These are phyloP conservation scores for Drosophila cognata DNA, from an alignment of 2,888 invertebrate species.

Conservation along the genomic window DNA sequence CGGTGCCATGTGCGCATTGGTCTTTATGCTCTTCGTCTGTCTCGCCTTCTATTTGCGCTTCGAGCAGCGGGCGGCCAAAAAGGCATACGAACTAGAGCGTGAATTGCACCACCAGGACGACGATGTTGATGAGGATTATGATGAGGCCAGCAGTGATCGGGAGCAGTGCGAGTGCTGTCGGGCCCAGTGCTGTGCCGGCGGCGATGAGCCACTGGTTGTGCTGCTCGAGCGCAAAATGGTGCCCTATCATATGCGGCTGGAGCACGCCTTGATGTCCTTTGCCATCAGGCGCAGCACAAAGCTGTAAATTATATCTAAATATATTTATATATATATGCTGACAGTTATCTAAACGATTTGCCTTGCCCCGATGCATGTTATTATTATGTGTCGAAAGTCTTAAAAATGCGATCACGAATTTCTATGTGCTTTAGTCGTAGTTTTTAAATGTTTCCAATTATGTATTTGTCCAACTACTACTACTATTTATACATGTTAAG, in stretches of 20 bases:
- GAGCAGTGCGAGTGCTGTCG: constrained; percentile 68
- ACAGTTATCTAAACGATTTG: constrained; percentile 32
- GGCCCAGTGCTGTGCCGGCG: constrained; percentile 56
- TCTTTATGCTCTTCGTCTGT: constrained; percentile 87
- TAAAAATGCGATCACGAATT: constrained; percentile 54
- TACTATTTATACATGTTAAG: constrained; percentile 40
- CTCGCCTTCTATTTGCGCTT: constrained; percentile 87
- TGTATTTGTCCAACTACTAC: constrained; percentile 29
- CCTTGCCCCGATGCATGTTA: constrained; percentile 43
- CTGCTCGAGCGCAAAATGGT: constrained; percentile 48
- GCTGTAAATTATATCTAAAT: constrained; percentile 53
- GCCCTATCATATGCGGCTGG: constrained; percentile 70
- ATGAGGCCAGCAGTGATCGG: constrained; percentile 31
- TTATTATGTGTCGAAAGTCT: constrained; percentile 20
- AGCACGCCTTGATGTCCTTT: constrained; percentile 77
- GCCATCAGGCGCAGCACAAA: constrained; percentile 76
- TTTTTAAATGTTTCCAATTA: constrained; percentile 26
- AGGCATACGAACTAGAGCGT: constrained; percentile 67
- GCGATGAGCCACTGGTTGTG: constrained; percentile 49
- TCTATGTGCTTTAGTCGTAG: constrained; percentile 63
- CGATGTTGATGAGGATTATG: constrained; percentile 16
- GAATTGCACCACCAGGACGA: constrained; percentile 46
- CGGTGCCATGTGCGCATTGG: constrained; percentile 89
- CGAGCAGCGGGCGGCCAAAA: constrained; percentile 84
- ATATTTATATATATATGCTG: constrained; percentile 19